Conservation (phyloP, 37 sponge, comb jelly and placozoan genomes). For the Bolinopsis microptera region DNA sequence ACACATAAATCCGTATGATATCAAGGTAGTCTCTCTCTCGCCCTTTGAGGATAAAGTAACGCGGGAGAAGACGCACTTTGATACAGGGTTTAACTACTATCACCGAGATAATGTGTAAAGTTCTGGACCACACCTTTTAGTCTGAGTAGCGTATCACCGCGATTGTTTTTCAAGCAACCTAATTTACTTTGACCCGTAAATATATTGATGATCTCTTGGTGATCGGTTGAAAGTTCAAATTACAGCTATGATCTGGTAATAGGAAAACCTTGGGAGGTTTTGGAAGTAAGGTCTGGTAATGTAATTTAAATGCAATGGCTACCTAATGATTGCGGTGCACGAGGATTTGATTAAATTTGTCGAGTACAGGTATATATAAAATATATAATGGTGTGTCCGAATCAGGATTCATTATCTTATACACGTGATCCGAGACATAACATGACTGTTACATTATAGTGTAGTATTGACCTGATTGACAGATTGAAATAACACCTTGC, state of each 20-base stretch:
- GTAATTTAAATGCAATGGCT: neutral
- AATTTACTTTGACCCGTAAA: neutral
- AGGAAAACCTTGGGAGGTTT: neutral
- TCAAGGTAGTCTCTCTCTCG: no score
- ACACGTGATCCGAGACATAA: neutral
- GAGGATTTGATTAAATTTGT: neutral
- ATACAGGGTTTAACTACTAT: no score
- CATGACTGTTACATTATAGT: neutral
- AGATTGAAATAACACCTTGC: constrained; percentile 38
- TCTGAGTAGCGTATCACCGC: neutral
- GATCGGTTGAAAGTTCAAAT: neutral
- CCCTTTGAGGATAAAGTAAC: no score
- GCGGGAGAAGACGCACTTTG: no score
- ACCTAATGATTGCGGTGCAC: neutral
- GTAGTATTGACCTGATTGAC: neutral
- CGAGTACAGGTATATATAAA: neutral
- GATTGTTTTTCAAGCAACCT: neutral
- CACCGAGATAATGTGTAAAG: no score
- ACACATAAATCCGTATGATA: no score
- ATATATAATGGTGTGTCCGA: no score
- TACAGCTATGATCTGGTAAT: neutral
- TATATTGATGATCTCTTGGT: neutral
- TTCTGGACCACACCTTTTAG: neutral
- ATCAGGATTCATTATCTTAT: neutral
- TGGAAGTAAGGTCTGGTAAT: neutral